Evolutionary conservation across 1,140 invertebrate species (phyloP).

Genomic region (Ladona fulva): DNA sequence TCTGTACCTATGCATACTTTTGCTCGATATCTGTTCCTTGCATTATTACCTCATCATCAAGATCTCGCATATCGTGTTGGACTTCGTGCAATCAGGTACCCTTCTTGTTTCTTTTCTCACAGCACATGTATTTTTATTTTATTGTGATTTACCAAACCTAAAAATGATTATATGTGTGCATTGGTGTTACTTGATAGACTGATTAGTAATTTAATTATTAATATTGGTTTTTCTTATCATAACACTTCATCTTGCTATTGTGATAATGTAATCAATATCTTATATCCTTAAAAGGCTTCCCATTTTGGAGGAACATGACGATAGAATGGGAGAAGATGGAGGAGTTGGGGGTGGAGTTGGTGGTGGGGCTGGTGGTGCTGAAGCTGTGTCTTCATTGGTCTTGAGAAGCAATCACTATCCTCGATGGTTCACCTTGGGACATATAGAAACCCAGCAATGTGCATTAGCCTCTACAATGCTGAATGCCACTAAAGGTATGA

Average conservation of each 20-base stretch:
- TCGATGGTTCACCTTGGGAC: constrained; percentile 61
- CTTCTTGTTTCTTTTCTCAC: too few relatives aligned
- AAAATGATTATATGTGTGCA: too few relatives aligned
- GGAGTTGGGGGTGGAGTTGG: background rate
- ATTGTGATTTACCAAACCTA: too few relatives aligned
- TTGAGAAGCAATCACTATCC: constrained; percentile 45
- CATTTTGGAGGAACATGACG: constrained; percentile 66
- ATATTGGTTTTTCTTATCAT: too few relatives aligned
- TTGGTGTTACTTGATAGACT: too few relatives aligned
- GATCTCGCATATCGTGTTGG: constrained; percentile 65
- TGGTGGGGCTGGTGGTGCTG: constrained; percentile 29
- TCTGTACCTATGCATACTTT: constrained; percentile 74
- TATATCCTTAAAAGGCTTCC: constrained; percentile 47
- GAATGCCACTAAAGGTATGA: constrained; percentile 57
- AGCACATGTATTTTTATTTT: too few relatives aligned
- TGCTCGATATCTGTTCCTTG: constrained; percentile 67
- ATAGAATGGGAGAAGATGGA: constrained; percentile 30
- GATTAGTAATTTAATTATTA: too few relatives aligned
- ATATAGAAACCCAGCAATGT: constrained; percentile 75
- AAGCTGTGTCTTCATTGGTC: constrained; percentile 37
- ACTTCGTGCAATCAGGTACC: constrained; percentile 46
- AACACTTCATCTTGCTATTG: too few relatives aligned
- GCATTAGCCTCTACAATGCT: constrained; percentile 69
- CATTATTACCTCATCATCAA: constrained; percentile 58
- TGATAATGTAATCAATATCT: constrained; percentile 10